Evolutionary conservation across 2,888 invertebrate species (phyloP).

Genomic region (Scelioninae gen. 2): DNA sequence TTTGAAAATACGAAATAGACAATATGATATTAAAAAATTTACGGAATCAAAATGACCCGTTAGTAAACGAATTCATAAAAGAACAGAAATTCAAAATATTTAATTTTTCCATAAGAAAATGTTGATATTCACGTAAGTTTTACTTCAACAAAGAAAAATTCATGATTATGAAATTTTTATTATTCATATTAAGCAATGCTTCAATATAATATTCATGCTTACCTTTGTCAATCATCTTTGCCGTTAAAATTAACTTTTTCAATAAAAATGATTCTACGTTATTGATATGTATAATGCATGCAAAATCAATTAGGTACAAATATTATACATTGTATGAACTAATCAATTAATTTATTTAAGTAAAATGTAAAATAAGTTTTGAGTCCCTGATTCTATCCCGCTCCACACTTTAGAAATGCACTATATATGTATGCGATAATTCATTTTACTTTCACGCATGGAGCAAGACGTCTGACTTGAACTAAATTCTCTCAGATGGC

Average conservation of each 20-base stretch:
- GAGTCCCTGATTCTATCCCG: conserved; percentile 21
- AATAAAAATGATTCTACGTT: conserved; percentile 10
- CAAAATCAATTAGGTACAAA: conserved; percentile 13
- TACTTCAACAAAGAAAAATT: not conserved
- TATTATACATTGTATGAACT: conserved; percentile 2
- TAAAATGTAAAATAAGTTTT: conserved; percentile 27
- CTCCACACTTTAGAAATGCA: conserved; percentile 16
- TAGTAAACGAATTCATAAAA: not conserved
- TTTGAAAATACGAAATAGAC: not conserved
- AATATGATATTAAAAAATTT: conserved; percentile 13
- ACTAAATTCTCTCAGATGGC: too few species aligned
- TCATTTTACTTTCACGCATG: conserved; percentile 18
- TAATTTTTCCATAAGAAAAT: not conserved
- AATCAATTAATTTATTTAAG: conserved; percentile 7
- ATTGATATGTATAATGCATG: conserved; percentile 5
- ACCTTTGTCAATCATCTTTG: conserved; percentile 46
- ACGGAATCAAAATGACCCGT: conserved; percentile 10
- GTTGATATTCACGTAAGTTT: not conserved
- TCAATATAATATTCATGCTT: conserved; percentile 20
- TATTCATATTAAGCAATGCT: conserved; percentile 10
- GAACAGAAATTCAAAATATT: not conserved
- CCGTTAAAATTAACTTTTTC: conserved; percentile 20
- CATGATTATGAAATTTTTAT: not conserved
- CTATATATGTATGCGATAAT: conserved; percentile 16
- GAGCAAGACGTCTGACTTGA: not conserved